These are phyloP conservation scores for Nothoprocta perdicaria DNA, from an alignment of 2,113 vertebrate species.

Conservation along the genomic window DNA sequence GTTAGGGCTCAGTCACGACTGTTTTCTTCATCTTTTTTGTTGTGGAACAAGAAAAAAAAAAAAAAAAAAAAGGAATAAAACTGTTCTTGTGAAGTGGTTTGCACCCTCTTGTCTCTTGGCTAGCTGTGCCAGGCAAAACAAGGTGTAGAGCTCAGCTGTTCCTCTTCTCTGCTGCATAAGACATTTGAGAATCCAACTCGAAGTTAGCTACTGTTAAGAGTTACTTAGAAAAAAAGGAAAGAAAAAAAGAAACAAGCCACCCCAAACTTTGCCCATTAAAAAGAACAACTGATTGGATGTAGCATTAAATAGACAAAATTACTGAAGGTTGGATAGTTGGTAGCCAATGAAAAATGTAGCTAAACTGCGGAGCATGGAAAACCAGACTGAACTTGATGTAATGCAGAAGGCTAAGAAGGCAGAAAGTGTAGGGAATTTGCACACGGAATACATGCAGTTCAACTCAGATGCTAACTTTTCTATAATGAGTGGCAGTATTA, in stretches of 20 bases:
- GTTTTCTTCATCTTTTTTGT: neutral
- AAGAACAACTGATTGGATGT: neutral
- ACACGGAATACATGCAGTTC: neutral
- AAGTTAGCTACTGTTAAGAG: neutral
- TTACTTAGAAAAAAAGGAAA: neutral
- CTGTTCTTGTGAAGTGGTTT: neutral
- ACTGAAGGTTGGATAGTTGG: neutral
- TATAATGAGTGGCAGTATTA: neutral
- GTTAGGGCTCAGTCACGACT: neutral
- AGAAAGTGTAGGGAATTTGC: neutral
- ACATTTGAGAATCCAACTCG: neutral
- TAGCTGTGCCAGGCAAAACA: accelerated
- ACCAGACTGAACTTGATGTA: neutral
- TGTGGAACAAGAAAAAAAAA: neutral
- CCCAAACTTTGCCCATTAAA: neutral
- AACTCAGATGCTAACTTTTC: neutral
- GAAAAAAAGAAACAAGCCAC: accelerated
- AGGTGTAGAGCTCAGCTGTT: neutral
- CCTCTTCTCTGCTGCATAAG: neutral
- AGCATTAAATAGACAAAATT: neutral
- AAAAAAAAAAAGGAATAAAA: neutral
- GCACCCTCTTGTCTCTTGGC: neutral
- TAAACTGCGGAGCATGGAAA: neutral
- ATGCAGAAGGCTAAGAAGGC: neutral
- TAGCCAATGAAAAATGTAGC: neutral